phyloP scores from a whole-genome alignment of 2,797 vertebrate species.

The Antrozous pallidus region DNA sequence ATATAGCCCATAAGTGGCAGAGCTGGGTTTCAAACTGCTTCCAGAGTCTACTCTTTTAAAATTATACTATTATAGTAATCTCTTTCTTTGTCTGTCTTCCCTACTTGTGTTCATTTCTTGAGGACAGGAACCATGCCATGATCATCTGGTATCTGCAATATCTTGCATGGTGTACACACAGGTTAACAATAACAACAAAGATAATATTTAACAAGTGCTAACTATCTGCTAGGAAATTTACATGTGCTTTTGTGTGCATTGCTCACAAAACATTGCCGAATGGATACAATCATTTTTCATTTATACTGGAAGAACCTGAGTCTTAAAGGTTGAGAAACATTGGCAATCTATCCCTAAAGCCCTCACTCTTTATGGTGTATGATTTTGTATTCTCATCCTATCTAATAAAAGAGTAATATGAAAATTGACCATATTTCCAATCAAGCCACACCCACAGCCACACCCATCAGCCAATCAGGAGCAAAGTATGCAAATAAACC shows the following conservation, averaged over 20 bases:
- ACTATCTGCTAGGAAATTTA: neutral
- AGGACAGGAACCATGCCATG: neutral
- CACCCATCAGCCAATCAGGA: no score
- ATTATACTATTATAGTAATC: neutral
- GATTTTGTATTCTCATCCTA: neutral
- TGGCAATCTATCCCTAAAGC: neutral
- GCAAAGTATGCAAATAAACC: no score
- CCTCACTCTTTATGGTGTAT: neutral
- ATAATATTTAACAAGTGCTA: slow-evolving; percentile 28
- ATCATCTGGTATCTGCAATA: neutral
- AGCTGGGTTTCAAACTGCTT: neutral
- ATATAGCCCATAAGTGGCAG: neutral
- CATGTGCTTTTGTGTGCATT: neutral
- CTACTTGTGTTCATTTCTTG: neutral
- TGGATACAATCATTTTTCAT: neutral
- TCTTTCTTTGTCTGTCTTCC: neutral
- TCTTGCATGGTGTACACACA: neutral
- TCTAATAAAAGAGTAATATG: no score
- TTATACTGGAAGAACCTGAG: neutral
- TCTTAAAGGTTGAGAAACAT: neutral
- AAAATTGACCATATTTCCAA: no score
- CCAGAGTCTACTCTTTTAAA: neutral
- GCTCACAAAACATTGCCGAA: neutral
- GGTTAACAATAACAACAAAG: neutral
- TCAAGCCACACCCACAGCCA: no score